phyloP scores from a whole-genome alignment of 2,797 vertebrate species.

The Sphenopsis melanotis region DNA sequence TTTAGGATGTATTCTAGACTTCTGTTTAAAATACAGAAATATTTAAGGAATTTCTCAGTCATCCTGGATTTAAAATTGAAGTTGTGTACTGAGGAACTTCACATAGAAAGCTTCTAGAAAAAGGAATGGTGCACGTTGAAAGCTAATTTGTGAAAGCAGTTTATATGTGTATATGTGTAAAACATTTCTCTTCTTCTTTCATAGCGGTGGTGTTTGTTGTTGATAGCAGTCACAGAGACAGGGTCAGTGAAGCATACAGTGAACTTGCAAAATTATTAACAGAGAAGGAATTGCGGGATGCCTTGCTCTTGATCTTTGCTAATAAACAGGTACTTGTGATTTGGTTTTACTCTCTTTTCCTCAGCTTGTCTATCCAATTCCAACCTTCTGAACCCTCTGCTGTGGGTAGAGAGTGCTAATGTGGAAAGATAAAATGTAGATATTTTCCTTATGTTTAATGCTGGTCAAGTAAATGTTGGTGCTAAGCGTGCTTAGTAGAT shows the following conservation, averaged over 20 bases:
- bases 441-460: not conserved
- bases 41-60: not conserved
- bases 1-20: not conserved
- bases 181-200: not conserved
- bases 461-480: not conserved
- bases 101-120: not conserved
- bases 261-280: slow-evolving; percentile 96
- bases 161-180: not conserved
- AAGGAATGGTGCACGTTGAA: not conserved
- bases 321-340: slow-evolving; percentile 90
- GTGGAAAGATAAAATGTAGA: not conserved
- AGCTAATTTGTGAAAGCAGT: not conserved
- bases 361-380: not conserved
- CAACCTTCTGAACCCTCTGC: not conserved
- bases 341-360: not conserved
- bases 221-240: slow-evolving; percentile 95
- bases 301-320: slow-evolving; percentile 94
- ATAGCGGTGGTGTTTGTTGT: slow-evolving; percentile 96
- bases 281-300: slow-evolving; percentile 95
- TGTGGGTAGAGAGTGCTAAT: not conserved
- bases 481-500: not conserved
- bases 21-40: not conserved
- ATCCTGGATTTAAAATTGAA: not conserved
- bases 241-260: slow-evolving; percentile 93
- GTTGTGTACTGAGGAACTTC: not conserved